Conservation (phyloP, 2,888 invertebrate genomes). For the Clivina fossor region DNA sequence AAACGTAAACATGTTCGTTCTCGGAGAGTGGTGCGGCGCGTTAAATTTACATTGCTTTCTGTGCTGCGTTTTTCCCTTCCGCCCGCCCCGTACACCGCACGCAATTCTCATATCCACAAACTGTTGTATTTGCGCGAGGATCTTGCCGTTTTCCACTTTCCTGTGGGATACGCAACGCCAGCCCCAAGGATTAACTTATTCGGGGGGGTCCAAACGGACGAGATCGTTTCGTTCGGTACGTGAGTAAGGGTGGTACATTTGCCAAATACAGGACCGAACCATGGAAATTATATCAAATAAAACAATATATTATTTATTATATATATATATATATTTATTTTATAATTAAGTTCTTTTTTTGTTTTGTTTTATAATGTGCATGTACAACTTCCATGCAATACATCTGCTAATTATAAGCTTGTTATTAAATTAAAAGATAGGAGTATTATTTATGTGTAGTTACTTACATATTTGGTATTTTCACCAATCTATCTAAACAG, state of each 20-base stretch:
- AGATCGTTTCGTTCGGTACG: conserved; percentile 1
- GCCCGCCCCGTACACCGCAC: neutral
- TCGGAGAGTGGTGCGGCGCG: conserved; percentile 10
- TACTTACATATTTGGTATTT: too few species aligned
- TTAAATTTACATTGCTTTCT: conserved; percentile 20
- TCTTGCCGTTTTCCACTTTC: conserved; percentile 2
- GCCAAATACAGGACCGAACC: neutral
- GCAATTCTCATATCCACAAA: too few species aligned
- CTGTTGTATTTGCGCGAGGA: neutral
- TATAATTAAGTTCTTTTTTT: too few species aligned
- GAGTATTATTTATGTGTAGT: too few species aligned
- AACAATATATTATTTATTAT: too few species aligned
- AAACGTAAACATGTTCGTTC: conserved; percentile 28
- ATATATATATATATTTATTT: too few species aligned
- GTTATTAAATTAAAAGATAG: too few species aligned
- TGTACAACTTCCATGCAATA: too few species aligned
- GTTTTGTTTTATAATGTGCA: too few species aligned
- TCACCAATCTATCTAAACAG: too few species aligned
- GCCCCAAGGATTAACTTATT: conserved; percentile 27
- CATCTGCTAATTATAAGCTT: too few species aligned
- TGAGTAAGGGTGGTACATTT: neutral
- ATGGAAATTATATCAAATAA: too few species aligned
- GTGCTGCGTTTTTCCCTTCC: neutral
- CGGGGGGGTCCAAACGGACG: conserved; percentile 28
- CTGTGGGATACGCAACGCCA: conserved; percentile 3